phyloP scores from a whole-genome alignment of 2,888 invertebrate genomes.

The Chalcis sispes region DNA sequence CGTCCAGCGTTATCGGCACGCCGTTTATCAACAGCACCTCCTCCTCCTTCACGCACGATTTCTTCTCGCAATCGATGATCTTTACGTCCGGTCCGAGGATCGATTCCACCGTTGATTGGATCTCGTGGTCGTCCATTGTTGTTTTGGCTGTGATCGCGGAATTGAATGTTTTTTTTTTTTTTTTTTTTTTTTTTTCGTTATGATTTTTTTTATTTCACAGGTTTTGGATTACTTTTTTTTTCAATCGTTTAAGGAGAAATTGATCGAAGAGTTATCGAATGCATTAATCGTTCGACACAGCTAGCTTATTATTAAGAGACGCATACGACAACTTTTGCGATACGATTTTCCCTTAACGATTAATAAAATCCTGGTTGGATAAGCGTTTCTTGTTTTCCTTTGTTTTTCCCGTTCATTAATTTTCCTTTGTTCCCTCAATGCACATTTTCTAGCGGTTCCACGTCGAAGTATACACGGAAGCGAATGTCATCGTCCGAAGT shows the following conservation, averaged over 20 bases:
- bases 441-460: too few species aligned
- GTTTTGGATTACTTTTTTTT: neutral
- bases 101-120: constrained; percentile 85
- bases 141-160: neutral
- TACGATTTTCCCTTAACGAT: constrained; percentile 9
- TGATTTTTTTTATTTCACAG: neutral
- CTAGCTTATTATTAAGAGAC: too few species aligned
- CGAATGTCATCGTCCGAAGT: constrained; percentile 47
- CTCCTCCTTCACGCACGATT: constrained; percentile 84
- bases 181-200: too few species aligned
- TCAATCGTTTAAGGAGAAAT: neutral
- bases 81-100: constrained; percentile 84
- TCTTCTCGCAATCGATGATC: constrained; percentile 85
- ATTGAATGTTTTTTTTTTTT: too few species aligned
- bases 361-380: constrained; percentile 32
- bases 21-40: constrained; percentile 85
- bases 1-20: constrained; percentile 82
- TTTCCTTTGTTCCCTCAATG: too few species aligned
- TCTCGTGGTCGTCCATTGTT: constrained; percentile 83
- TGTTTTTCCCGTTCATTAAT: neutral
- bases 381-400: neutral
- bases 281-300: neutral
- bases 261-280: neutral
- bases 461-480: constrained; percentile 8
- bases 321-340: neutral